A percentile compares a stretch with the other conserved stretches of the same genome.
phyloP scores from a whole-genome alignment of 2,797 vertebrate genomes.

The Spizella passerina region DNA sequence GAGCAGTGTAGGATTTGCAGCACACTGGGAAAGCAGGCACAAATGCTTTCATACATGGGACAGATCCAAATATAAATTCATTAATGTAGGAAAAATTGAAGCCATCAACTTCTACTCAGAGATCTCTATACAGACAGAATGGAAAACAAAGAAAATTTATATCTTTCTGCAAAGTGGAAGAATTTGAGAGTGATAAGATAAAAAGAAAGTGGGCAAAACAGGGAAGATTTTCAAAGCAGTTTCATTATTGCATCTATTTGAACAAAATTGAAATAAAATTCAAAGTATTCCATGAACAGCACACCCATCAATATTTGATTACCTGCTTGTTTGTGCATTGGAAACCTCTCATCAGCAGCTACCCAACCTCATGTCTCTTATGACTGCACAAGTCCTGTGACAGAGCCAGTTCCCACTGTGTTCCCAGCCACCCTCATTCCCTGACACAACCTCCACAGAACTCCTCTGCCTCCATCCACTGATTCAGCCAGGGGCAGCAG shows the following conservation, averaged over 20 bases:
- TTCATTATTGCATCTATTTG: neutral
- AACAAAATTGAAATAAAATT: neutral
- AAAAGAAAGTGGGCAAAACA: neutral
- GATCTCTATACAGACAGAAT: neutral
- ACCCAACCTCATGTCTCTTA: neutral
- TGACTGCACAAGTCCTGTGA: neutral
- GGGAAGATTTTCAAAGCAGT: neutral
- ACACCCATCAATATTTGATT: neutral
- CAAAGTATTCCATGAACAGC: neutral
- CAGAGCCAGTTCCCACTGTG: neutral
- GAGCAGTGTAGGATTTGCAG: neutral
- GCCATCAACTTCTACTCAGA: neutral
- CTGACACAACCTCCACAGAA: neutral
- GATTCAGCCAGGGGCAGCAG: neutral
- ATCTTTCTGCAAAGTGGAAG: conserved; percentile 23
- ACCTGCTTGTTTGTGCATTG: neutral
- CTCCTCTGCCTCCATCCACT: neutral
- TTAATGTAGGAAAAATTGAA: neutral
- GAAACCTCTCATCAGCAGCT: neutral
- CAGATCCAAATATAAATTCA: neutral
- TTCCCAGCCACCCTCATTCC: neutral
- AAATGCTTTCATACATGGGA: neutral
- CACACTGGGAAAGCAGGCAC: neutral
- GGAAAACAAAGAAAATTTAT: conserved; percentile 11
- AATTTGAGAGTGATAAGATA: neutral